Evolutionary conservation across 2,113 vertebrate species (phyloP).

Genomic region (Lucifuga dentata): DNA sequence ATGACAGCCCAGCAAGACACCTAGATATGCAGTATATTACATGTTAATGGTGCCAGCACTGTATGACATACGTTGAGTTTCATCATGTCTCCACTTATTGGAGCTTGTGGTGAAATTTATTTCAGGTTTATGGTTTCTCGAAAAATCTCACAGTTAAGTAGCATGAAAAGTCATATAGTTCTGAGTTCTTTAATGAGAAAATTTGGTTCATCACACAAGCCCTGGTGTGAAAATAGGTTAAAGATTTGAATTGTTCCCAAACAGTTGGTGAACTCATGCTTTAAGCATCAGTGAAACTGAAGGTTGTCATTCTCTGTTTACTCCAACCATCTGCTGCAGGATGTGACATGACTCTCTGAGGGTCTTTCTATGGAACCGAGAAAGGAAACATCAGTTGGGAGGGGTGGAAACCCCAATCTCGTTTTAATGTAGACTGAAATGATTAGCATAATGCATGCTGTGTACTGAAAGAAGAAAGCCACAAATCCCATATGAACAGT

Average conservation of each 20-base stretch:
- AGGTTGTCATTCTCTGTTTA: constrained; percentile 59
- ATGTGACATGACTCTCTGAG: constrained; percentile 62
- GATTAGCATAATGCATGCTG: constrained; percentile 62
- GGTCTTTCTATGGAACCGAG: constrained; percentile 62
- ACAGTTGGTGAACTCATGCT: constrained; percentile 57
- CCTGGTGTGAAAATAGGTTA: constrained; percentile 64
- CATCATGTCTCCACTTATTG: constrained; percentile 25
- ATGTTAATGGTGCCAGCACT: constrained; percentile 23
- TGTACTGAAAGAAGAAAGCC: constrained; percentile 28
- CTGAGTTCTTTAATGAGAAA: constrained; percentile 41
- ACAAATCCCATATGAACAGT: constrained; percentile 45
- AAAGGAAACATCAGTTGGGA: constrained; percentile 37
- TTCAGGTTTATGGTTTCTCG: constrained; percentile 12
- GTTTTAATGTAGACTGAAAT: constrained; percentile 44
- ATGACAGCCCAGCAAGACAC: constrained; percentile 31
- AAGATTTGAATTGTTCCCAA: constrained; percentile 56
- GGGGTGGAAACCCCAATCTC: constrained; percentile 49
- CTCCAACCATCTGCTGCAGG: constrained; percentile 72
- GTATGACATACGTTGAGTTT: constrained; percentile 32
- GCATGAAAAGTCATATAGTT: constrained; percentile 15
- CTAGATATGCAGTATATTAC: constrained; percentile 19
- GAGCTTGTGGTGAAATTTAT: constrained; percentile 16
- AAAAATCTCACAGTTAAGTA: constrained; percentile 27
- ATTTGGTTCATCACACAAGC: constrained; percentile 9
- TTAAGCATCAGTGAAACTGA: constrained; percentile 63